A percentile compares a stretch with the other conserved stretches of the same genome.
Evolutionary conservation across 2,888 invertebrate species (phyloP).

Genomic region (Agrochola lota): DNA sequence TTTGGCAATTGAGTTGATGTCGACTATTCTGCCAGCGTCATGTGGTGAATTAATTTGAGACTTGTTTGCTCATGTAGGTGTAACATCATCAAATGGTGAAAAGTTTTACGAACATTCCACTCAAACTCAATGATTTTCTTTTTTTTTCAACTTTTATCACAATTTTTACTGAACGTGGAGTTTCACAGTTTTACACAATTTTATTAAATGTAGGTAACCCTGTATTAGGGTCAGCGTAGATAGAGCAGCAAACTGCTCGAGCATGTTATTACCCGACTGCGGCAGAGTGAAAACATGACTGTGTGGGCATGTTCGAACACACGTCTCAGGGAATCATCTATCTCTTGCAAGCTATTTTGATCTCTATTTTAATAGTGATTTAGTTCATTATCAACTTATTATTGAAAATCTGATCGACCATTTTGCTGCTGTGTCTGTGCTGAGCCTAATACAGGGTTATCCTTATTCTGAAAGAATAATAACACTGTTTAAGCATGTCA

Average conservation of each 20-base stretch:
- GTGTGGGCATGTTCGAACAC: neutral
- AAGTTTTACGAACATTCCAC: no score
- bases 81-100: no score
- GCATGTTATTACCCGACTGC: neutral
- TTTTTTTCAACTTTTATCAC: conserved; percentile 13
- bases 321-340: no score
- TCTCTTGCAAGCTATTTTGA: neutral
- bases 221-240: neutral
- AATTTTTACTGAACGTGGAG: conserved; percentile 3
- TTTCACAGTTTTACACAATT: neutral
- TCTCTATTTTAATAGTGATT: neutral
- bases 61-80: neutral
- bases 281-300: neutral
- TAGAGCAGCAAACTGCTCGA: neutral
- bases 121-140: no score
- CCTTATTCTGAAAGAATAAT: conserved; percentile 14
- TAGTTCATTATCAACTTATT: neutral
- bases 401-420: neutral
- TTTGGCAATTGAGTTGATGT: neutral
- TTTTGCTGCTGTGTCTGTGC: neutral
- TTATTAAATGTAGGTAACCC: neutral
- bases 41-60: neutral
- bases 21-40: neutral
- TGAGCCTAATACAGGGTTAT: neutral
- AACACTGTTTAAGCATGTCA: conserved; percentile 8